Evolutionary conservation across 2,797 vertebrate species (phyloP).

Genomic region (Morelia viridis): DNA sequence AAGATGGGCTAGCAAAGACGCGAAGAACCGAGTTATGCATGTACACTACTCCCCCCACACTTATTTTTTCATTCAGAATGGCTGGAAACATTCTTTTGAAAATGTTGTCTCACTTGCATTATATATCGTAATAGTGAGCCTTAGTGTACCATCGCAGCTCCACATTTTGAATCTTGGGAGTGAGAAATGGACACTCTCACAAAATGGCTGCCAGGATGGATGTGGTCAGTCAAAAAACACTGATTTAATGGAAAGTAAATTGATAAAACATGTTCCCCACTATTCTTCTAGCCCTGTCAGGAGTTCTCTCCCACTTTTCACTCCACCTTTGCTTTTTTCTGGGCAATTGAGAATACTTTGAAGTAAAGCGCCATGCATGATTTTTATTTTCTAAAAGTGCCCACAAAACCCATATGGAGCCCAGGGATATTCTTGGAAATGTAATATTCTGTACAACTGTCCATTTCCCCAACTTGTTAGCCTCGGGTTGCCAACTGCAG

Average conservation of each 20-base stretch:
- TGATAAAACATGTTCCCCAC: background rate
- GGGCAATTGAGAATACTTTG: background rate
- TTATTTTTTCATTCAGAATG: background rate
- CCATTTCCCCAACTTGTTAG: background rate
- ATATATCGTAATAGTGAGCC: background rate
- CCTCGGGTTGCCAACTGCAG: background rate
- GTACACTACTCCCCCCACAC: background rate
- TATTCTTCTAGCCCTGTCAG: background rate
- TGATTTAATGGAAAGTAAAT: background rate
- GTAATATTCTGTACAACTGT: background rate
- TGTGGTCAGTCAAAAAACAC: background rate
- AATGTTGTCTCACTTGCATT: background rate
- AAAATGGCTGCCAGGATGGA: background rate
- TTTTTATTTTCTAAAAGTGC: background rate
- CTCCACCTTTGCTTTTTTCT: background rate
- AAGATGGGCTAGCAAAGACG: background rate
- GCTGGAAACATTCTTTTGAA: background rate
- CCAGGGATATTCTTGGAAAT: background rate
- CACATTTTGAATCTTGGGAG: background rate
- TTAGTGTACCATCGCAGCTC: background rate
- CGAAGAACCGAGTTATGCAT: background rate
- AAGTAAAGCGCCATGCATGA: background rate
- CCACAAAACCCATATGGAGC: background rate
- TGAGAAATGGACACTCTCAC: background rate
- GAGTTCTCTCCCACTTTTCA: background rate